These are phyloP conservation scores for Acromyrmex charruanus DNA, from an alignment of 1,140 invertebrate species.

Conservation along the genomic window DNA sequence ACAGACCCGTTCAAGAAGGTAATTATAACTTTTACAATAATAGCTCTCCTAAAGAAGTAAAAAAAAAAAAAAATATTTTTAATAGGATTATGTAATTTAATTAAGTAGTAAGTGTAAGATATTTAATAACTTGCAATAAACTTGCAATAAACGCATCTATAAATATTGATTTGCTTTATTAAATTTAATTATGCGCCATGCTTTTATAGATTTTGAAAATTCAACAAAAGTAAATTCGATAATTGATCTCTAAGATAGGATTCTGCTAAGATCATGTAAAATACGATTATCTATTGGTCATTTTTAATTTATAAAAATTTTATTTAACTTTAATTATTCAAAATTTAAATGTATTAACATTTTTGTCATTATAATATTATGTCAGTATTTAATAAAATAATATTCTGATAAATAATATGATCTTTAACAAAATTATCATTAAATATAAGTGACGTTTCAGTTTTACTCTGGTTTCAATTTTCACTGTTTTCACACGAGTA, in stretches of 20 bases:
- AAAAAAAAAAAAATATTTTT: not conserved
- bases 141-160: not conserved
- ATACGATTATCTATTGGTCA: not conserved
- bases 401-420: not conserved
- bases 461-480: slow-evolving; percentile 38
- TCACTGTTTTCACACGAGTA: not conserved
- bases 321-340: not conserved
- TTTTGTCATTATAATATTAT: not conserved
- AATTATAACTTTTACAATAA: slow-evolving; percentile 65
- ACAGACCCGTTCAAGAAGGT: slow-evolving; percentile 83
- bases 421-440: not conserved
- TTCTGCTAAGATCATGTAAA: not conserved
- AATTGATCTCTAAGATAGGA: not conserved
- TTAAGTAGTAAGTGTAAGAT: not conserved
- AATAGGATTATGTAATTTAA: not conserved
- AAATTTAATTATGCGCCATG: not conserved
- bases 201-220: not conserved
- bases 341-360: not conserved
- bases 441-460: slow-evolving; percentile 1
- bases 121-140: not conserved
- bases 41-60: not conserved
- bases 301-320: not conserved
- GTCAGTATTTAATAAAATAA: not conserved
- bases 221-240: not conserved
- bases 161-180: slow-evolving; percentile 9